phyloP scores from a whole-genome alignment of 2,113 vertebrate species.

The Raja brachyura region DNA sequence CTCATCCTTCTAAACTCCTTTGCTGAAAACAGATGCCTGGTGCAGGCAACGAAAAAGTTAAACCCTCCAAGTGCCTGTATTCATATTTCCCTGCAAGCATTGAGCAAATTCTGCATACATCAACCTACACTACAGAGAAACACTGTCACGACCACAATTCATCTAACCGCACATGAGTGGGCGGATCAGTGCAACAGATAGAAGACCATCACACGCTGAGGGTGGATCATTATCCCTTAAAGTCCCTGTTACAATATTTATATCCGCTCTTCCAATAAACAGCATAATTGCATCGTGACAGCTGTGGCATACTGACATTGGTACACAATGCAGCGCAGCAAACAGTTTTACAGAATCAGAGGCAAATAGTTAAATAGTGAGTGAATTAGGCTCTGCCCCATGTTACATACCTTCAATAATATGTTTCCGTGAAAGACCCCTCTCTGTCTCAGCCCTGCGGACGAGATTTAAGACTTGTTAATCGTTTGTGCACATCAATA shows the following conservation, averaged over 20 bases:
- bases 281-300: background rate
- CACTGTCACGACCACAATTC: background rate
- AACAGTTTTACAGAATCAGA: background rate
- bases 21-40: background rate
- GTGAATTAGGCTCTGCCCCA: background rate
- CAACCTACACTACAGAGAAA: background rate
- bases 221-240: conserved; percentile 21
- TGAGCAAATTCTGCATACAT: background rate
- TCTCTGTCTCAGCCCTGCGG: conserved; percentile 85
- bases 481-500: background rate
- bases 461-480: conserved; percentile 37
- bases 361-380: background rate
- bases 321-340: background rate
- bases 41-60: background rate
- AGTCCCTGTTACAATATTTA: conserved; percentile 3
- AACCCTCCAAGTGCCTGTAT: background rate
- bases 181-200: background rate
- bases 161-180: background rate
- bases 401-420: conserved; percentile 83
- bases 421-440: conserved; percentile 90
- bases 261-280: background rate
- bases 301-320: background rate
- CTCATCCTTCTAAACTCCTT: background rate
- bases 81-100: background rate
- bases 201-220: background rate